Conservation (phyloP, 2,797 vertebrate genomes). For the Gambelia wislizenii region DNA sequence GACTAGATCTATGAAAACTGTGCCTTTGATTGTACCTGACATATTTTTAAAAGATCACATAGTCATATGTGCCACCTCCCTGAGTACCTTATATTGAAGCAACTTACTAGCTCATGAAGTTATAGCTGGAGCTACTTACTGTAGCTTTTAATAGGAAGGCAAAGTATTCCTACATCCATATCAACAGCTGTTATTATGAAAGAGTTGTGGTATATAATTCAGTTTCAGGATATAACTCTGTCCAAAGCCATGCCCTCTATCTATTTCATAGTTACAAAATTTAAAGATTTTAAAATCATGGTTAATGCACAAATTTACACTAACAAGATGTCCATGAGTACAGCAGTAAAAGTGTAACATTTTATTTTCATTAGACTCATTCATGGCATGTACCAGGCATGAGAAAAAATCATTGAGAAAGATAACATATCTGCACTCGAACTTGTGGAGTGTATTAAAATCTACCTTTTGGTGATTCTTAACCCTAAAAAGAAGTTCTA, state of each 20-base stretch:
- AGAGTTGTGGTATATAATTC: conserved; percentile 6
- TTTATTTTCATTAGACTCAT: conserved; percentile 45
- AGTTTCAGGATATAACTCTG: conserved; percentile 29
- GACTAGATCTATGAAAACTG: neutral
- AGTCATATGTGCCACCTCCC: neutral
- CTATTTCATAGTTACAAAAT: conserved; percentile 45
- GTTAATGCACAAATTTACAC: conserved; percentile 48
- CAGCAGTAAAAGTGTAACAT: conserved; percentile 24
- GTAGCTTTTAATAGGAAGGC: conserved; percentile 1
- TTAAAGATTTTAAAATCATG: conserved; percentile 43
- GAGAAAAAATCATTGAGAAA: neutral
- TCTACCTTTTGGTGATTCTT: neutral
- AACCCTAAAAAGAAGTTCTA: neutral
- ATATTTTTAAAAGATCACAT: neutral
- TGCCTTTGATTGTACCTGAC: neutral
- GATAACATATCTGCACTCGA: neutral
- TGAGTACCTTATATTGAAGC: neutral
- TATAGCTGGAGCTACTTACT: neutral
- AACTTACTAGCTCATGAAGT: neutral
- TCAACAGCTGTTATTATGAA: neutral
- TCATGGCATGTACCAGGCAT: conserved; percentile 27
- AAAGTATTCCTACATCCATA: neutral
- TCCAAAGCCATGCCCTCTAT: conserved; percentile 24
- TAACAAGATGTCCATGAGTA: conserved; percentile 21
- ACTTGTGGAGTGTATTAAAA: neutral